Evolutionary conservation across 1,140 invertebrate genomes (phyloP).

Genomic region (Drosophila trapezifrons): DNA sequence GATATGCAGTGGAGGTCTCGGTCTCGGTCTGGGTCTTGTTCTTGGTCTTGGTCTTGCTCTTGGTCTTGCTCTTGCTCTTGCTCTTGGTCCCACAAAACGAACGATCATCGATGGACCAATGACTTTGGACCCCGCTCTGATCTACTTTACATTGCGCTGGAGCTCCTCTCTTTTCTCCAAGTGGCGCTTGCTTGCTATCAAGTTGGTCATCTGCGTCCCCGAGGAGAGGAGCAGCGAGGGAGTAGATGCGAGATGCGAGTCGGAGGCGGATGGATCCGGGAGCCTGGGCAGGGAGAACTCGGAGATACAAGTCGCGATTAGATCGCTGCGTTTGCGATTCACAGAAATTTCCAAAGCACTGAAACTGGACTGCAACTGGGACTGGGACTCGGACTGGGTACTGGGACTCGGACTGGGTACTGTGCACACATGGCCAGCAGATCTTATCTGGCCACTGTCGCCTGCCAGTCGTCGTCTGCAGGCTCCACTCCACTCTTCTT

Average conservation of each 20-base stretch:
- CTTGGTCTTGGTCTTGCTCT: background rate
- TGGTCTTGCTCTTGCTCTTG: background rate
- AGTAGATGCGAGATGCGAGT: constrained; percentile 15
- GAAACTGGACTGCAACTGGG: constrained; percentile 40
- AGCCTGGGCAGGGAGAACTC: constrained; percentile 37
- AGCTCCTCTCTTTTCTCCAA: constrained; percentile 35
- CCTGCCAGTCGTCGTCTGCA: constrained; percentile 52
- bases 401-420: constrained; percentile 13
- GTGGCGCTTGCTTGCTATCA: constrained; percentile 77
- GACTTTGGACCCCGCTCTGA: constrained; percentile 50
- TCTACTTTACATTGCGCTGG: constrained; percentile 73
- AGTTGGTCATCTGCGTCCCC: constrained; percentile 57
- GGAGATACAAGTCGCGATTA: constrained; percentile 76
- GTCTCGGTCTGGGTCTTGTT: constrained; percentile 1
- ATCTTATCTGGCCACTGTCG: constrained; percentile 64
- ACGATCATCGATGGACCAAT: constrained; percentile 43
- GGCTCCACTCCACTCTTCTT: constrained; percentile 4
- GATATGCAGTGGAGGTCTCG: constrained; percentile 12
- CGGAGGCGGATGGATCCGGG: constrained; percentile 32
- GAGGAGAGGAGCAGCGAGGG: constrained; percentile 8
- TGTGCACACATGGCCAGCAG: constrained; percentile 69
- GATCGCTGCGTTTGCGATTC: constrained; percentile 72
- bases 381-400: background rate
- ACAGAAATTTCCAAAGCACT: constrained; percentile 73
- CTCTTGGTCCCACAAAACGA: constrained; percentile 11